Evolutionary conservation across 2,797 vertebrate species (phyloP).

Genomic region (Dipus sagitta): DNA sequence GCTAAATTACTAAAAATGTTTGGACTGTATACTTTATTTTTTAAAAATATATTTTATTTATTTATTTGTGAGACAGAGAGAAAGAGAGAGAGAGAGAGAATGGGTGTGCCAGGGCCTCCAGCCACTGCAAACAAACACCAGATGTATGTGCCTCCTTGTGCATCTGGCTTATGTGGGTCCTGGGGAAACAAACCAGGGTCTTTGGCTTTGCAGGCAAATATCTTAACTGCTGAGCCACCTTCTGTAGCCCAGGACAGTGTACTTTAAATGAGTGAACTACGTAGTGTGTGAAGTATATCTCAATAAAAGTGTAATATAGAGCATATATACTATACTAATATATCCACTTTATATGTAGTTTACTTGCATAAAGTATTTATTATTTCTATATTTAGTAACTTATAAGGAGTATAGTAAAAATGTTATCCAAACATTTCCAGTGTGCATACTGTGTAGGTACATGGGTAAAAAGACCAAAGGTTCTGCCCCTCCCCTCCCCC

Average conservation of each 20-base stretch:
- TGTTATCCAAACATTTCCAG: background rate
- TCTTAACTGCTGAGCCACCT: no score
- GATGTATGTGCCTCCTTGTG: no score
- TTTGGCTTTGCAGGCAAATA: no score
- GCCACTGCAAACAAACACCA: no score
- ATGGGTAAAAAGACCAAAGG: background rate
- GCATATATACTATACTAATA: background rate
- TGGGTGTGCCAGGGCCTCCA: no score
- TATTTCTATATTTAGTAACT: conserved; percentile 8
- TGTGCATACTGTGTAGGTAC: background rate
- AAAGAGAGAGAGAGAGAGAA: no score
- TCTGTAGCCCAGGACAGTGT: background rate
- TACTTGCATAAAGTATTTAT: background rate
- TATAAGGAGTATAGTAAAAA: background rate
- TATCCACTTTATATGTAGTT: background rate
- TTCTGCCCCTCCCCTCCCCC: background rate
- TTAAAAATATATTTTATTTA: background rate
- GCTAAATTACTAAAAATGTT: background rate
- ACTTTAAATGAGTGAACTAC: background rate
- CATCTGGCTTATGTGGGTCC: no score
- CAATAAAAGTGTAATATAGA: background rate
- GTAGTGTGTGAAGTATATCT: conserved; percentile 10
- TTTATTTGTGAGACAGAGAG: no score
- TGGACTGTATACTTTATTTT: background rate
- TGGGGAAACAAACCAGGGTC: no score